Evolutionary conservation across 2,888 invertebrate genomes (phyloP), one percentile per base, ranked within the genome.

Genomic region (Chouioia cunea): DNA sequence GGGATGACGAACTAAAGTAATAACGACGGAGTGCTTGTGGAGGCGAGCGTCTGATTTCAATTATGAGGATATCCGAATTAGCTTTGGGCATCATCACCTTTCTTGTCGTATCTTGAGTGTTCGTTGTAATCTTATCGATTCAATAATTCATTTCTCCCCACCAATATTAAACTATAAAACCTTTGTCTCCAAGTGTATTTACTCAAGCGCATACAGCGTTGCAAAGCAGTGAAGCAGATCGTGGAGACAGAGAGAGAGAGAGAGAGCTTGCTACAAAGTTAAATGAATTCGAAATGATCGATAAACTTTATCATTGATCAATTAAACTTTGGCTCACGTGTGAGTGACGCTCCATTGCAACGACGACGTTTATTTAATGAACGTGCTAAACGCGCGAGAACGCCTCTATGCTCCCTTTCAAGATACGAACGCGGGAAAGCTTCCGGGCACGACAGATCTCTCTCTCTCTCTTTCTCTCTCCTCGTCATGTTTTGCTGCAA

Each of bases 251-350:
- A 43, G 4, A 54, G 18, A 22, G 22, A 8, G 6, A 18, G 48
- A 46, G 2, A 27, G 36, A 56, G 47, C 3, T 48, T 18, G 27
- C 46, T 20, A 62, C 65, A 60, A 85, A 85, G 84, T 85, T 85
- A 83, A 85, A 85, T 85, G 84, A 84, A 85, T 84, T 85, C 80
- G 83, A 85, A 85, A 85, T 85, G 85, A 85, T 85, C 83, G 85
- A 85, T 85, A 85, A 85, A 85, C 80, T 85, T 85, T 85, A 85
- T 85, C 85, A 85, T 85, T 85, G 85, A 85, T 85, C 85, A 85
- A 85, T 85, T 85, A 85, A 85, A 85, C 82, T 85, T 85, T 84
- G 81, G 79, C 78, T 12, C 78, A 79, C 84, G 84, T 85, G 84
- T 85, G 85, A 85, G 84, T 84, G 85, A 82, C 80, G 79, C 77